These are phyloP conservation scores for Proctacanthus coquilletti DNA, from an alignment of 1,140 invertebrate genomes.

Conservation along the genomic window DNA sequence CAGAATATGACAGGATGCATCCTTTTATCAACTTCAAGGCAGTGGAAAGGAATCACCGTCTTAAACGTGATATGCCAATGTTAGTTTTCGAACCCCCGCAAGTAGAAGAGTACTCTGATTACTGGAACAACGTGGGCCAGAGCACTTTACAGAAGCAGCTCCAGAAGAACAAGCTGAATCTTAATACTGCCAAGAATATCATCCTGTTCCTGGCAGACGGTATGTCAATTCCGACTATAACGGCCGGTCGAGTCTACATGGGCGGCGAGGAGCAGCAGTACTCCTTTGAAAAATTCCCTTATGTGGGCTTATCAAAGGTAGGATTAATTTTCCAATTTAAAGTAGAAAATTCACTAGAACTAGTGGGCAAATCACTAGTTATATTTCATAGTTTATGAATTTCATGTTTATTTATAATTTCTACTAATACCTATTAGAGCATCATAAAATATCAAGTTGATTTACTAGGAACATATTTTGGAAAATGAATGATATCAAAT, in stretches of 20 bases:
- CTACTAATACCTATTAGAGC: too few species aligned
- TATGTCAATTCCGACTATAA: constrained; percentile 52
- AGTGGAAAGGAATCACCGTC: not conserved
- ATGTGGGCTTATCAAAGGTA: constrained; percentile 19
- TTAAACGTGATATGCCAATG: constrained; percentile 22
- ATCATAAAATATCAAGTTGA: too few species aligned
- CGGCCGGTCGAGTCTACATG: constrained; percentile 45
- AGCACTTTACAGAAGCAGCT: constrained; percentile 20
- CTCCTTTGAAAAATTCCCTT: constrained; percentile 43
- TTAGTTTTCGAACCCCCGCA: constrained; percentile 12
- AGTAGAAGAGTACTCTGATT: constrained; percentile 21
- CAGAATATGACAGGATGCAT: constrained; percentile 16
- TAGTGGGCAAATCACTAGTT: too few species aligned
- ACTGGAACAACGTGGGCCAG: constrained; percentile 21
- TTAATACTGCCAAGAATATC: constrained; percentile 45
- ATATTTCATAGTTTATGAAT: too few species aligned
- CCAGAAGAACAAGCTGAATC: constrained; percentile 26
- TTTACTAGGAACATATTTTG: too few species aligned
- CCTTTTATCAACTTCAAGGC: constrained; percentile 10
- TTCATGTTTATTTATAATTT: too few species aligned
- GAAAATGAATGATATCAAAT: too few species aligned
- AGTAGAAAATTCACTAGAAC: too few species aligned
- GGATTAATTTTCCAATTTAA: too few species aligned
- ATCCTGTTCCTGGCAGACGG: constrained; percentile 60
- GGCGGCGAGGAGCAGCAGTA: constrained; percentile 52